Evolutionary conservation across 2,797 vertebrate genomes (phyloP).

Genomic region (Hafferia zeledoni): DNA sequence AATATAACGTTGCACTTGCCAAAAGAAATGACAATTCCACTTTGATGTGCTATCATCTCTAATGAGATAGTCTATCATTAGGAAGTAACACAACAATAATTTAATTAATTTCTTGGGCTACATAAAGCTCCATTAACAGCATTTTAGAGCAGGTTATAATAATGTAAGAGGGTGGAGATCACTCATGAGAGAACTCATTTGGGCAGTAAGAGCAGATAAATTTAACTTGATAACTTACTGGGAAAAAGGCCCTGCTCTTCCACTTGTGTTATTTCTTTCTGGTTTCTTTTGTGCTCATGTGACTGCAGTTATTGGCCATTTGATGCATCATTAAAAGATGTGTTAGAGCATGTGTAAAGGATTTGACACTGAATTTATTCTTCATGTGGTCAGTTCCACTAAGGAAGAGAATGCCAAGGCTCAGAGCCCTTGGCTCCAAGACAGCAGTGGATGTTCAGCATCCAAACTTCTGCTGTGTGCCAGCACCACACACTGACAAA

Average conservation of each 20-base stretch:
- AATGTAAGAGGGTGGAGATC: background rate
- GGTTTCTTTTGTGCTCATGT: background rate
- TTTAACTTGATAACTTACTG: background rate
- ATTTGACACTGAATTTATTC: background rate
- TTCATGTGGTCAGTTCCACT: background rate
- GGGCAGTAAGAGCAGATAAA: background rate
- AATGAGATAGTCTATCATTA: background rate
- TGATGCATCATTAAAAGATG: background rate
- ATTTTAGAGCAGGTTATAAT: background rate
- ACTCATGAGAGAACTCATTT: background rate
- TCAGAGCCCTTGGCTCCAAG: background rate
- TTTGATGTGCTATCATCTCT: background rate
- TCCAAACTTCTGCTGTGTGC: background rate
- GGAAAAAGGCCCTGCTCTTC: background rate
- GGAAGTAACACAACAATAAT: background rate
- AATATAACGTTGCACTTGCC: background rate
- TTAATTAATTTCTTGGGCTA: background rate
- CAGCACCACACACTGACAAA: background rate
- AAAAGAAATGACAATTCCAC: background rate
- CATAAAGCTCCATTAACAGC: background rate
- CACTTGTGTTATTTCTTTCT: background rate
- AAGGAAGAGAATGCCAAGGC: background rate
- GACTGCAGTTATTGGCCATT: background rate
- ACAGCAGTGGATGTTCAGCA: background rate
- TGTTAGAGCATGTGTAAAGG: background rate